Evolutionary conservation across 1,140 invertebrate genomes (phyloP).

Genomic region (Holotrichia oblita): DNA sequence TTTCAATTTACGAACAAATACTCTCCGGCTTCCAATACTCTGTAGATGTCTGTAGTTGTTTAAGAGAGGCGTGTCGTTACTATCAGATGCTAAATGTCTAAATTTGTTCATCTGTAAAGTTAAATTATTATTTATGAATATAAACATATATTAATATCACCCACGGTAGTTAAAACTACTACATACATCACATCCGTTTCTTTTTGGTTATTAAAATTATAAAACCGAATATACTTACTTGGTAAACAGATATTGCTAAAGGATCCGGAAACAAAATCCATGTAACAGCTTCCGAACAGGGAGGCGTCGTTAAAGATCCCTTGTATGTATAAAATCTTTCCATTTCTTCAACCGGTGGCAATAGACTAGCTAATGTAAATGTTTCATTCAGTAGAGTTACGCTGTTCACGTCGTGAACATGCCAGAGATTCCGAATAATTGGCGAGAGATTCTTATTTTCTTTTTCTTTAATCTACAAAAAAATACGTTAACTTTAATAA

Average conservation of each 20-base stretch:
- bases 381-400: conserved; percentile 67
- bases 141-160: too few relatives aligned
- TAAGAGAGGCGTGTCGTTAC: conserved; percentile 14
- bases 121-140: neutral
- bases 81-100: conserved; percentile 38
- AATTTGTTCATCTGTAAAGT: conserved; percentile 39
- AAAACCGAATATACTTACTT: neutral
- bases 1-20: conserved; percentile 36
- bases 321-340: conserved; percentile 85
- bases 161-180: too few relatives aligned
- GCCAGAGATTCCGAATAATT: conserved; percentile 67
- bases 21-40: conserved; percentile 37
- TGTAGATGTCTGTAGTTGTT: conserved; percentile 40
- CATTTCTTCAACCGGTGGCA: conserved; percentile 61
- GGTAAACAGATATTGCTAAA: conserved; percentile 30
- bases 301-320: conserved; percentile 94
- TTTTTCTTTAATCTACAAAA: conserved; percentile 55
- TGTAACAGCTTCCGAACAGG: conserved; percentile 88
- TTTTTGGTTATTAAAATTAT: neutral
- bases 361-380: conserved; percentile 68
- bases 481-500: neutral
- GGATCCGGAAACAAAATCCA: conserved; percentile 72
- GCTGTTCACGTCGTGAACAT: conserved; percentile 67
- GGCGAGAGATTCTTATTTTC: conserved; percentile 66
- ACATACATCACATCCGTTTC: too few relatives aligned